These are phyloP conservation scores for Macrobrachium rosenbergii DNA, from an alignment of 1,140 invertebrate species.

Conservation along the genomic window DNA sequence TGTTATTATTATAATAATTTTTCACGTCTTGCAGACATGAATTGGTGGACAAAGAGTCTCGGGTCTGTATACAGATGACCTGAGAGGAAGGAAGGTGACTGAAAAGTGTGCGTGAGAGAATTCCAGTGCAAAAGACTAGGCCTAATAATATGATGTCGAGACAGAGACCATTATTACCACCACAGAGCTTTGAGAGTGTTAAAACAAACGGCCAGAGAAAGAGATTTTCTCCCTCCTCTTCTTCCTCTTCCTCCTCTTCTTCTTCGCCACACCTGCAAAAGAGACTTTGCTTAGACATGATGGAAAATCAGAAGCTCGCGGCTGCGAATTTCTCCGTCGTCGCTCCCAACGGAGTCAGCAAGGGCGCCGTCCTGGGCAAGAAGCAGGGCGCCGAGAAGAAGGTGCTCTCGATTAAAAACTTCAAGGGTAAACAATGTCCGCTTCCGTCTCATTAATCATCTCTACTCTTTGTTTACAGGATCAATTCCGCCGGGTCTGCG, in stretches of 20 bases:
- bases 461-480: neutral
- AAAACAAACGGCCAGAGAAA: slow-evolving; percentile 58
- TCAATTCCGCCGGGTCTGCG: neutral
- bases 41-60: neutral
- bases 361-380: slow-evolving; percentile 46
- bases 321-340: slow-evolving; percentile 44
- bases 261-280: slow-evolving; percentile 43
- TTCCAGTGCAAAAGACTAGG: slow-evolving; percentile 27
- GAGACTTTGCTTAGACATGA: slow-evolving; percentile 53
- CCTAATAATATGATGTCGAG: slow-evolving; percentile 52
- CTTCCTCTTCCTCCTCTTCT: slow-evolving; percentile 6
- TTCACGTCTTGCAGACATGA: no score
- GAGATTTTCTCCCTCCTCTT: slow-evolving; percentile 44
- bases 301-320: slow-evolving; percentile 54
- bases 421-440: slow-evolving; percentile 37
- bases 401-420: slow-evolving; percentile 51
- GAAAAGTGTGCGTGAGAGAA: slow-evolving; percentile 21
- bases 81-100: slow-evolving; percentile 7
- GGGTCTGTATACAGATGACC: neutral
- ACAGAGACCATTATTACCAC: slow-evolving; percentile 1
- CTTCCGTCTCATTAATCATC: neutral
- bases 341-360: slow-evolving; percentile 54
- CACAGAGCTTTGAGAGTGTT: slow-evolving; percentile 52
- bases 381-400: slow-evolving; percentile 58
- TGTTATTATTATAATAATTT: no score